These are phyloP conservation scores for Drusus annulatus DNA, from an alignment of 1,140 invertebrate genomes.

Conservation along the genomic window DNA sequence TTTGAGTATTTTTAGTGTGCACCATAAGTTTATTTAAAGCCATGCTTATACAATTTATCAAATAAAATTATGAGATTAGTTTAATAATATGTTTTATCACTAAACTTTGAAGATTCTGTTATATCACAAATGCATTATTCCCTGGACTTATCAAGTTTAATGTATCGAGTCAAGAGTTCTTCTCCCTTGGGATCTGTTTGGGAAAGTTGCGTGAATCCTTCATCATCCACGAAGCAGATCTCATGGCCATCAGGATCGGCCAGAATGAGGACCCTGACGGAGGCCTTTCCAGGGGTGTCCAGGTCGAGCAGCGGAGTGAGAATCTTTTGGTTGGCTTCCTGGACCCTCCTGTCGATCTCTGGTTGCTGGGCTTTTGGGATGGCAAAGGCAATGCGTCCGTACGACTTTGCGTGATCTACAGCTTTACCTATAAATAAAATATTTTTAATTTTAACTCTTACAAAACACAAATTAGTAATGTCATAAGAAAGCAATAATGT, in stretches of 20 bases:
- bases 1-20: too few species aligned
- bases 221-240: constrained; percentile 98
- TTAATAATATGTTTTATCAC: background rate
- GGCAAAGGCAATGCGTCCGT: constrained; percentile 95
- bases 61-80: background rate
- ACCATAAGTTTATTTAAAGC: too few species aligned
- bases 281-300: constrained; percentile 97
- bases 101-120: constrained; percentile 17
- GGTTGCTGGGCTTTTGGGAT: constrained; percentile 84
- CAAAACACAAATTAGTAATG: too few species aligned
- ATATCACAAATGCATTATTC: constrained; percentile 56
- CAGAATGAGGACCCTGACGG: constrained; percentile 95
- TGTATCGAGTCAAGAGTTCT: constrained; percentile 84
- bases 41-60: too few species aligned
- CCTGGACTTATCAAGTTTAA: constrained; percentile 78
- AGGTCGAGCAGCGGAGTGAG: constrained; percentile 90
- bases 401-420: constrained; percentile 91
- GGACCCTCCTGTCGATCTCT: constrained; percentile 82
- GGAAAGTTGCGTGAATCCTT: constrained; percentile 92
- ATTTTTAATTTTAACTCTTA: background rate
- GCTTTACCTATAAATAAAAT: constrained; percentile 69
- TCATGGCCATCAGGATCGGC: constrained; percentile 98
- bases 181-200: constrained; percentile 89
- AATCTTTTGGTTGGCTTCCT: constrained; percentile 82
- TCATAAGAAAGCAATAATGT: too few species aligned